Conservation (phyloP, 2,113 vertebrate species). For the Phyllostomus hastatus region DNA sequence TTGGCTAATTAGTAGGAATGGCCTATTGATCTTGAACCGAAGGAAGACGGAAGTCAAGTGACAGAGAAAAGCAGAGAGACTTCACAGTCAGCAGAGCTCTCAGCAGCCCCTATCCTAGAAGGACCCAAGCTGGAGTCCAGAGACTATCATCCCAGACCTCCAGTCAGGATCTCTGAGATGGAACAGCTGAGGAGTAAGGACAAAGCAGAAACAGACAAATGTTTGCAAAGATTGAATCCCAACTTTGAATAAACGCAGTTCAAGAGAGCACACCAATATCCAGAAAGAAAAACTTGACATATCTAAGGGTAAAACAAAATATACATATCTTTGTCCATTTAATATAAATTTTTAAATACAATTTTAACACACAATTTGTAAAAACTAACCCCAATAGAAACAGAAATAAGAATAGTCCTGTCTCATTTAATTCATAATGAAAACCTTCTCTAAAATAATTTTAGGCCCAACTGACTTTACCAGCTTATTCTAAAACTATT, state of each 20-base stretch:
- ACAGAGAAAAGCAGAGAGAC: not conserved
- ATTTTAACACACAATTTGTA: not conserved
- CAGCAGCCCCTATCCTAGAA: not conserved
- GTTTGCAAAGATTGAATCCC: not conserved
- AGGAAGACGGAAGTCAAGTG: not conserved
- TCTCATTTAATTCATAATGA: not conserved
- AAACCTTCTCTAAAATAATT: not conserved
- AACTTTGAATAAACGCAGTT: not conserved
- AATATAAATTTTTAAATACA: not conserved
- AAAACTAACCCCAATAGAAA: not conserved
- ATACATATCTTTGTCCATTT: not conserved
- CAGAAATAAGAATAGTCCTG: not conserved
- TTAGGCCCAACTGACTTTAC: not conserved
- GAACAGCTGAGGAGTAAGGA: not conserved
- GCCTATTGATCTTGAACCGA: not conserved
- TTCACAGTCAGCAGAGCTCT: not conserved
- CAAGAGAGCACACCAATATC: not conserved
- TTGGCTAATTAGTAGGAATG: too few species aligned
- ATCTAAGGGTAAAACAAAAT: not conserved
- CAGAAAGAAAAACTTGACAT: not conserved
- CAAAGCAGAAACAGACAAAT: not conserved
- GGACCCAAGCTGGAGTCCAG: not conserved
- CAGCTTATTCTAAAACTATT: not conserved
- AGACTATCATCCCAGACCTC: rapidly evolving
- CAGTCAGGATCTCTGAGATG: not conserved